These are phyloP conservation scores for Conomelus anceps DNA, from an alignment of 2,888 invertebrate genomes.

Conservation along the genomic window DNA sequence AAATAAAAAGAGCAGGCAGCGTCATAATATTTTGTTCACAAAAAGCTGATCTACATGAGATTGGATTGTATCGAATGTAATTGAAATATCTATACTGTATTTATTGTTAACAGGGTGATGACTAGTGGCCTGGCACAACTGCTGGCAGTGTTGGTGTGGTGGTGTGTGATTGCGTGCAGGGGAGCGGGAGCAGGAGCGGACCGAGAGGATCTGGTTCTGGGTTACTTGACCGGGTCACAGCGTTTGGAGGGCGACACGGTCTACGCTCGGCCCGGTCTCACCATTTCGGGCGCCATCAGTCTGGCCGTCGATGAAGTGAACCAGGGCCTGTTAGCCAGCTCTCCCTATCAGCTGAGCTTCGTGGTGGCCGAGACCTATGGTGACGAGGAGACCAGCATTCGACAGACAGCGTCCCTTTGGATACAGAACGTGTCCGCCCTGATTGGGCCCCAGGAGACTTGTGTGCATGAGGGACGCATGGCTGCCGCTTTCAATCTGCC, in stretches of 20 bases:
- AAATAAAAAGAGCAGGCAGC: too few relatives aligned
- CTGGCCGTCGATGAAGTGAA: slow-evolving; percentile 65
- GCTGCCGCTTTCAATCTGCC: slow-evolving; percentile 90
- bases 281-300: slow-evolving; percentile 76
- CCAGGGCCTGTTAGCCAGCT: slow-evolving; percentile 27
- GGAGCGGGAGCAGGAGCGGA: slow-evolving; percentile 28
- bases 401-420: slow-evolving; percentile 78
- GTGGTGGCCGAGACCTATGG: slow-evolving; percentile 86
- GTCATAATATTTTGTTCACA: too few relatives aligned
- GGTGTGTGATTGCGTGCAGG: neutral
- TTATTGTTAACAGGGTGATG: neutral
- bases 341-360: slow-evolving; percentile 44
- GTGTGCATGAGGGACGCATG: slow-evolving; percentile 88
- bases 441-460: slow-evolving; percentile 85
- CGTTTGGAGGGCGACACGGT: slow-evolving; percentile 67
- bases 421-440: slow-evolving; percentile 76
- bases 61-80: neutral
- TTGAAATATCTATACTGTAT: neutral
- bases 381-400: slow-evolving; percentile 78
- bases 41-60: too few relatives aligned
- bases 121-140: neutral
- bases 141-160: neutral
- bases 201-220: slow-evolving; percentile 64
- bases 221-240: slow-evolving; percentile 80
- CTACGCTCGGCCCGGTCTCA: slow-evolving; percentile 69